Percentiles rank a stretch among this genome's conserved stretches.
phyloP scores from a whole-genome alignment of 1,140 invertebrate species.

The Ctenoplectra terminalis region DNA sequence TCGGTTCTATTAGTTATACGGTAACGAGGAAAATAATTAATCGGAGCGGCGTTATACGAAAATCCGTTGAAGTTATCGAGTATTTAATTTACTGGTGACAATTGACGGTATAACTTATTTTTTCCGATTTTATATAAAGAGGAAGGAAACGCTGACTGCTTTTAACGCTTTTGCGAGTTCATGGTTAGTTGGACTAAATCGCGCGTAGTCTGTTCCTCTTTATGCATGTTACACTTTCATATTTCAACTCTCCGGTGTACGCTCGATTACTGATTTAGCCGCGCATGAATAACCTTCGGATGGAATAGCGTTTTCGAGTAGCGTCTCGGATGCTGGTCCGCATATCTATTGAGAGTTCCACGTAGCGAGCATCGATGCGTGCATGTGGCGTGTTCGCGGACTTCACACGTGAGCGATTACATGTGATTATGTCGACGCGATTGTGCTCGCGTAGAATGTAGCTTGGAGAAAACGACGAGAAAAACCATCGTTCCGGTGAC shows the following conservation, averaged over 20 bases:
- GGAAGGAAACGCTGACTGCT: too few relatives aligned
- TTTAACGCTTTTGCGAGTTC: background rate
- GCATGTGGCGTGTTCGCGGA: conserved; percentile 36
- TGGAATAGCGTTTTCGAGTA: conserved; percentile 58
- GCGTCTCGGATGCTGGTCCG: conserved; percentile 39
- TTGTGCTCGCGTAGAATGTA: conserved; percentile 25
- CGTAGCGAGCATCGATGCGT: conserved; percentile 47
- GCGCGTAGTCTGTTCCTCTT: conserved; percentile 18
- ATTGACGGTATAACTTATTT: too few relatives aligned
- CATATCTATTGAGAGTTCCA: conserved; percentile 55
- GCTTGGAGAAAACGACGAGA: background rate
- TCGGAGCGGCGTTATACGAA: too few relatives aligned
- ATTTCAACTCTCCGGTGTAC: conserved; percentile 37
- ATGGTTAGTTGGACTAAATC: conserved; percentile 10
- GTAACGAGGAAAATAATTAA: too few relatives aligned
- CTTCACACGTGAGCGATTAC: conserved; percentile 57
- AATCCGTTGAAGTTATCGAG: too few relatives aligned
- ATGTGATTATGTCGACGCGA: conserved; percentile 51
- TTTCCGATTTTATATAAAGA: too few relatives aligned
- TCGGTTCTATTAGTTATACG: too few relatives aligned
- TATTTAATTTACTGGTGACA: too few relatives aligned
- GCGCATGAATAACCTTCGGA: conserved; percentile 61
- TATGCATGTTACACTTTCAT: conserved; percentile 33
- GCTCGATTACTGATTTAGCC: conserved; percentile 65
- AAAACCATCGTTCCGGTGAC: background rate